Conservation (phyloP, 2,888 invertebrate genomes). For the Mesorhabditis belari region DNA sequence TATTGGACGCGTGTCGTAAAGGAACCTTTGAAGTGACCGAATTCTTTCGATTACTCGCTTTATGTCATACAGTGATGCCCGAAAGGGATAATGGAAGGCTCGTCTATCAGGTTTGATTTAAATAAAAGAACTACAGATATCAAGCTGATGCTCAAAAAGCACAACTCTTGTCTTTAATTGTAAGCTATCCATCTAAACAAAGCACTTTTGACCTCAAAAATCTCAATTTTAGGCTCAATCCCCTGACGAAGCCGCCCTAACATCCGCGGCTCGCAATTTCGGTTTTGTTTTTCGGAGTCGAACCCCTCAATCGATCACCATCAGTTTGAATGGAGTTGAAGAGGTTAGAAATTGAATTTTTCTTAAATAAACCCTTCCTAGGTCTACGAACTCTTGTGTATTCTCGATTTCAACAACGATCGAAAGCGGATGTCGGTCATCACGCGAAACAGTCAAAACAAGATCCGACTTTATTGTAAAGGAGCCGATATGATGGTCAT, state of each 20-base stretch:
- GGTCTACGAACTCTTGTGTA: constrained; percentile 84
- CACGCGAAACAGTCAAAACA: constrained; percentile 46
- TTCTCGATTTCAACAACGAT: constrained; percentile 97
- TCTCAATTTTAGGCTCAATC: constrained; percentile 75
- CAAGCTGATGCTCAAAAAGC: neutral
- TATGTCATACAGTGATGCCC: constrained; percentile 99
- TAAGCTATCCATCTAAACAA: neutral
- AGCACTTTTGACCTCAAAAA: neutral
- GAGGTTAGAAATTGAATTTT: constrained; percentile 20
- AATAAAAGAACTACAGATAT: neutral
- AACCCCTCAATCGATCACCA: constrained; percentile 59
- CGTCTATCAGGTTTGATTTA: constrained; percentile 58
- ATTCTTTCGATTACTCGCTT: constrained; percentile 70
- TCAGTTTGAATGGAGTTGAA: constrained; percentile 57
- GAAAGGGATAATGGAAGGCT: constrained; percentile 59
- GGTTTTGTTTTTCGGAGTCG: constrained; percentile 82
- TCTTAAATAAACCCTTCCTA: constrained; percentile 3
- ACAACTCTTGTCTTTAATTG: neutral
- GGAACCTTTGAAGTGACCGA: constrained; percentile 66
- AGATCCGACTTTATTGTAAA: constrained; percentile 80
- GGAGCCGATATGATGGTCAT: constrained; percentile 91
- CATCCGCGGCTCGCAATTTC: constrained; percentile 94
- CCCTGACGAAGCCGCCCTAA: constrained; percentile 93
- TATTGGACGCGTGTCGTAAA: constrained; percentile 72
- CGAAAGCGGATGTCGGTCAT: constrained; percentile 95